Evolutionary conservation across 2,888 invertebrate genomes (phyloP), one percentile per base, ranked within the genome.

Genomic region (Dryobota labecula): DNA sequence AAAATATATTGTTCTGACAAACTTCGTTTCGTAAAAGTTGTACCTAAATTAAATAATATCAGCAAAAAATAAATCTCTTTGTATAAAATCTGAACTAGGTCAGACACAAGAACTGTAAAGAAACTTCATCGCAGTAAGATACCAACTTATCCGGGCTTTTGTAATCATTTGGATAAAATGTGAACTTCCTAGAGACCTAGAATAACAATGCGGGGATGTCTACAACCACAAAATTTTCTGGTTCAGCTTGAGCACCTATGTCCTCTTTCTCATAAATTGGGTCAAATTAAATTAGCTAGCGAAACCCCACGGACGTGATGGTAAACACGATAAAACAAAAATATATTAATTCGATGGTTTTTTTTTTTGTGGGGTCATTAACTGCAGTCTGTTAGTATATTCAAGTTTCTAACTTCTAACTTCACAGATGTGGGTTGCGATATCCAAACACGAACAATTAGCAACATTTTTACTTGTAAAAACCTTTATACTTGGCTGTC

Each of bases 41-140:
- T 38, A 51, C 30, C 33, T 33, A 43, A 30, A 69, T 61, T 30
- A 70, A 78, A 70, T 30, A 38, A 45, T 27, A 51, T 57, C 70
- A 27, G 54, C 8, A 43, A 77, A 74, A 68, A 61, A 57, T n/a
- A n/a, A 70, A 70, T 51, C n/a, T 70, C 38, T 58, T 62, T 58
- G 57, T 43, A 27, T 36, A 47, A 61, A 62, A 78, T 41, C 56
- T 24, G 51, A 75, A 62, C 45, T 57, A 24, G 74, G 78, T 78
- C 74, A 73, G 41, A 70, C 11, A 58, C 18, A 20, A 30, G 69
- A 86, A 83, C 72, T 49, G 80, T 73, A 82, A 86, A 80, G 71
- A 81, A 85, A 84, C 83, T 86, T 82, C 82, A 78, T 82, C 78
- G 24, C 56, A 54, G 80, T 78, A 72, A 81, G 84, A 84, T 76